Conservation (phyloP, 2,888 invertebrate genomes). For the Rhabditophanes sp. region DNA sequence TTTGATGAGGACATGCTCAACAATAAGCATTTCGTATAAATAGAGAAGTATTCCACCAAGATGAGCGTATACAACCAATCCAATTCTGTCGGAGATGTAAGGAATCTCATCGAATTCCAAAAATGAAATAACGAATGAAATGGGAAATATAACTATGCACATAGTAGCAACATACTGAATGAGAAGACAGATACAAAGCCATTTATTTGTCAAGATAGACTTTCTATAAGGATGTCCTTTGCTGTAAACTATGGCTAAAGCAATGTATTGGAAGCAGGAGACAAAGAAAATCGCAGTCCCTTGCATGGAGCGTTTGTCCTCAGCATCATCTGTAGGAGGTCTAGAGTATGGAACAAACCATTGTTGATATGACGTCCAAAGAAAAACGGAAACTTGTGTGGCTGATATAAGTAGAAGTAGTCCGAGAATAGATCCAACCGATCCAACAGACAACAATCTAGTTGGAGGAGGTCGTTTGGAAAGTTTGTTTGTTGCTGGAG, state of each 20-base stretch:
- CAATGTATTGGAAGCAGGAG: conserved; percentile 59
- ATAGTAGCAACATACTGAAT: conserved; percentile 18
- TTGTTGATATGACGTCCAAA: no score
- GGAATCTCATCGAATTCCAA: conserved; percentile 33
- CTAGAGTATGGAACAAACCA: conserved; percentile 42
- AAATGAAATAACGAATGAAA: conserved; percentile 18
- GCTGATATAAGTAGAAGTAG: conserved; percentile 56
- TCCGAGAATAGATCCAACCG: conserved; percentile 57
- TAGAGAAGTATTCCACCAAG: conserved; percentile 20
- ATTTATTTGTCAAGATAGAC: conserved; percentile 52
- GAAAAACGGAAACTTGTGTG: conserved; percentile 50
- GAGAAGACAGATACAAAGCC: conserved; percentile 19
- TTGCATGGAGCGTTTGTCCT: conserved; percentile 56
- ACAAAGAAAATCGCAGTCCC: conserved; percentile 64
- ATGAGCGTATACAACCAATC: conserved; percentile 20
- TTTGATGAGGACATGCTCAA: conserved; percentile 24
- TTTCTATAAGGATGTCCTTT: conserved; percentile 63
- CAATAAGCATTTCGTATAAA: conserved; percentile 24
- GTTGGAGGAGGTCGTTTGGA: conserved; percentile 27
- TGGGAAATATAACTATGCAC: conserved; percentile 16
- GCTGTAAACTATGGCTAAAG: conserved; percentile 62
- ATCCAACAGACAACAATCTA: conserved; percentile 54
- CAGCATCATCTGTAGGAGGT: conserved; percentile 48
- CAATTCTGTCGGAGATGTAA: conserved; percentile 23
- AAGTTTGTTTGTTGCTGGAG: conserved; percentile 28